Evolutionary conservation across 2,888 invertebrate genomes (phyloP), one percentile per base, ranked within the genome.

Genomic region (Eristalinus sepulchralis): DNA sequence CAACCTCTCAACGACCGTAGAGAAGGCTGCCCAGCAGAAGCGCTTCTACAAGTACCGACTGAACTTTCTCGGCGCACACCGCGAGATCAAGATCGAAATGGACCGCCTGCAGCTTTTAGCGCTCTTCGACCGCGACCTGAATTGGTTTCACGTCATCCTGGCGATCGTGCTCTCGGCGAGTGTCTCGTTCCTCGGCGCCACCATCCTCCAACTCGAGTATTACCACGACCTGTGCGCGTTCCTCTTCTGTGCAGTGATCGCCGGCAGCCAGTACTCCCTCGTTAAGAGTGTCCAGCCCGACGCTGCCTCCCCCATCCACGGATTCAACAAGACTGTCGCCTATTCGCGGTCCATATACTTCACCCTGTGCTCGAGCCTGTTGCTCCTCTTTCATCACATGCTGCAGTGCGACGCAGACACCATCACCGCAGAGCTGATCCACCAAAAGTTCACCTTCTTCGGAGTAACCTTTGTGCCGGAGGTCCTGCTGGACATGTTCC

Each of bases 211-310:
- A 90, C 94, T 96, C 62, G 96, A 96, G 66, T 97, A 98, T 92
- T 99, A 98, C 93, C 95, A 95, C 89, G 99, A 99, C 92, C 95
- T 99, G 72, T 96, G 96, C 90, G 97, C 98, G 17, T 97, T 99
- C 92, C 94, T 98, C 91, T 98, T 99, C 92, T 99, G 99, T 93
- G 97, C 98, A 89, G 97, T 99, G n/a, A 98, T 99, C 89, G 99
- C 99, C 0, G 97, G 98, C 17, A 98, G 98, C 90, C 99, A 99
- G 92, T 99, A 99, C 93, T 98, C 98, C 0, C 93, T 99, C 88
- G 93, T 99, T 88, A 99, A 99, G 93, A 98, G 98, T 89, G 99
- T 99, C 1, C 99, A 99, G 91, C 99, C 99, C 0, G 99, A 99
- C 93, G 98, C 99, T 0, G 97, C 99, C 0, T 99, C 99, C 1